Base-by-base conservation (phyloP, 2,888 invertebrate genomes). In the Apomyelois bistriatella region DNA sequence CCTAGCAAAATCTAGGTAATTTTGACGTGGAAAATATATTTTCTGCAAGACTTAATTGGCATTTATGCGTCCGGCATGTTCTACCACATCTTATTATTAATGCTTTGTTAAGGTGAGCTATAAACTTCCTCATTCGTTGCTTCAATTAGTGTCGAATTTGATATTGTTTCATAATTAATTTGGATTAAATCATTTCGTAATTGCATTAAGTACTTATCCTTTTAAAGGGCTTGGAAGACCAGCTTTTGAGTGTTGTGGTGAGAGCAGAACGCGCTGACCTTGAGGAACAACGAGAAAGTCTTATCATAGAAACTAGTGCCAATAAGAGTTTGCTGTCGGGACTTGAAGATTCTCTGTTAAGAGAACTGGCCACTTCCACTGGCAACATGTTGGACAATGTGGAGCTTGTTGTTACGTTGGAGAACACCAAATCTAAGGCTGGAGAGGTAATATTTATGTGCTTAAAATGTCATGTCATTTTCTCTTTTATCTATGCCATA, bases 341-440 rank as follows among this genome's bases (percentile, higher is more conserved):
- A 42, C 85, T 98, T 0, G 98, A 98, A 72, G 96, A 98, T 76
- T 96, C 96, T 0, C 82, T 98, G 51, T 88, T 98, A 1, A 84
- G 95, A 46, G 97, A 98, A 74, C 86, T 98, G 64, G 95, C 97
- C 1, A 95, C 95, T 0, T 96, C 96, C 0, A 94, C 95, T 0
- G 98, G 97, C 12, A 97, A 97, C 82, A 98, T 98, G 97, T 83
- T 98, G 70, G 98, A 98, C 73, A 98, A 98, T 65, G 93, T 94
- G 0, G 97, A 98, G 65, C 89, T 98, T 7, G 93, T 98, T 12
- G 90, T 94, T 57, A 97, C 97, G 0, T 84, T 98, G 50, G 98
- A 98, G 68, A 96, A 96, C 61, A 97, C 97, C 6, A 98, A 98
- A 83, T 91, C 93, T 0, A 98, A 97, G 73, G 97, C 97, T 0